Percentiles rank a stretch among this genome's conserved stretches.
These are phyloP conservation scores for Lepidochrysops patricia DNA, from an alignment of 2,888 invertebrate species.

Conservation along the genomic window DNA sequence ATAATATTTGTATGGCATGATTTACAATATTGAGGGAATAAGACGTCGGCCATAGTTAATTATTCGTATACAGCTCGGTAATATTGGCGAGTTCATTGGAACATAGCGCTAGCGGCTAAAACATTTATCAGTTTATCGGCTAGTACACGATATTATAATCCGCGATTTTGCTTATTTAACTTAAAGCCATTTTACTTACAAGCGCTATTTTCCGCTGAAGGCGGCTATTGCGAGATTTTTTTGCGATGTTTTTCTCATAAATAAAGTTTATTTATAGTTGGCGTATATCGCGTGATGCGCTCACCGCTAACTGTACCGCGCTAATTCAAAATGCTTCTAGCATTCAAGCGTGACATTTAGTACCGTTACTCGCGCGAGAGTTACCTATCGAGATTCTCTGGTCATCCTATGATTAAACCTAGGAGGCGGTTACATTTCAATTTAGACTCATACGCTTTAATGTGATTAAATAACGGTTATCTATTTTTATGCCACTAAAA, in stretches of 20 bases:
- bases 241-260: not conserved
- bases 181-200: no score
- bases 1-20: not conserved
- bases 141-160: no score
- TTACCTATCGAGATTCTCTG: not conserved
- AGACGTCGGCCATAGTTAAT: constrained; percentile 10
- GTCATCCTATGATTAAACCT: constrained; percentile 5
- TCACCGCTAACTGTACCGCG: not conserved
- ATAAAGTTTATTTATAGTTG: constrained; percentile 1
- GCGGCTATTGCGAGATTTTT: not conserved
- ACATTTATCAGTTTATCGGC: no score
- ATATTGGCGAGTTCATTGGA: no score
- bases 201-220: no score
- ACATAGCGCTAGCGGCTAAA: no score
- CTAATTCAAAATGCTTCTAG: constrained; percentile 11
- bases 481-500: no score
- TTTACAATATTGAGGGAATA: constrained; percentile 8
- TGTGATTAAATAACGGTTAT: not conserved
- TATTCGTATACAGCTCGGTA: not conserved
- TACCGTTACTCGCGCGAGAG: constrained; percentile 3
- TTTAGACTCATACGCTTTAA: not conserved
- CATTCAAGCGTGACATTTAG: constrained; percentile 10
- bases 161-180: no score
- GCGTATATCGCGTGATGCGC: constrained; percentile 5
- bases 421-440: not conserved